Evolutionary conservation across 1,140 invertebrate genomes (phyloP).

Genomic region (Drosophila subobscura): DNA sequence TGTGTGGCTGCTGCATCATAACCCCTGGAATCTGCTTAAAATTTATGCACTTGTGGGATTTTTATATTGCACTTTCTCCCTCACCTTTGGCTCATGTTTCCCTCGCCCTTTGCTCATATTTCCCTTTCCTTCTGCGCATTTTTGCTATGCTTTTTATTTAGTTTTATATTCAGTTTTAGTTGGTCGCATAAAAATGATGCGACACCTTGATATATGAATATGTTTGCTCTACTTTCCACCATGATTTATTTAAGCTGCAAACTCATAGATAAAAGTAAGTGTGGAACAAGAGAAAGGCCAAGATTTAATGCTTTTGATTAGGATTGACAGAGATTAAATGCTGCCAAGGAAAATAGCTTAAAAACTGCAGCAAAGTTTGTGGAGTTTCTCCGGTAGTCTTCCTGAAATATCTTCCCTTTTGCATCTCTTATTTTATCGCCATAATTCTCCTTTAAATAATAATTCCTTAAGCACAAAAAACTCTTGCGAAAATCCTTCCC

Average conservation of each 20-base stretch:
- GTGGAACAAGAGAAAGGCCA: too few species aligned
- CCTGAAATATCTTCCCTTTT: too few species aligned
- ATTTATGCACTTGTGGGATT: constrained; percentile 76
- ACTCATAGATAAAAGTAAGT: background rate
- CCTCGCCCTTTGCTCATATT: background rate
- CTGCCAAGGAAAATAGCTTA: too few species aligned
- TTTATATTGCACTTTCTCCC: constrained; percentile 32
- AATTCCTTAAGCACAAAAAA: too few species aligned
- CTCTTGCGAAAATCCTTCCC: too few species aligned
- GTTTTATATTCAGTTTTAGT: constrained; percentile 16
- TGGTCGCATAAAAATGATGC: constrained; percentile 39
- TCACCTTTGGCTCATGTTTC: constrained; percentile 13
- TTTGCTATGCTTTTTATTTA: constrained; percentile 3
- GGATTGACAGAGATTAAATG: too few species aligned
- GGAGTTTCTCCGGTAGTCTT: too few species aligned
- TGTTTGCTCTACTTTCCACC: constrained; percentile 62
- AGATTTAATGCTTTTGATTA: too few species aligned
- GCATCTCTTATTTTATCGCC: too few species aligned
- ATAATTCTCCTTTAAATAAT: too few species aligned
- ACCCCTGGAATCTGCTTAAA: constrained; percentile 52
- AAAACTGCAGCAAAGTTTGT: too few species aligned
- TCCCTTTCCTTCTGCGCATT: background rate
- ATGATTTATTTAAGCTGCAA: constrained; percentile 45
- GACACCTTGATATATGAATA: constrained; percentile 67
- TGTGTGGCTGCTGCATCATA: constrained; percentile 47